Percentiles rank a stretch among this genome's conserved stretches.
These are phyloP conservation scores for Rhabditoides inermis DNA, from an alignment of 2,888 invertebrate species.

Conservation along the genomic window DNA sequence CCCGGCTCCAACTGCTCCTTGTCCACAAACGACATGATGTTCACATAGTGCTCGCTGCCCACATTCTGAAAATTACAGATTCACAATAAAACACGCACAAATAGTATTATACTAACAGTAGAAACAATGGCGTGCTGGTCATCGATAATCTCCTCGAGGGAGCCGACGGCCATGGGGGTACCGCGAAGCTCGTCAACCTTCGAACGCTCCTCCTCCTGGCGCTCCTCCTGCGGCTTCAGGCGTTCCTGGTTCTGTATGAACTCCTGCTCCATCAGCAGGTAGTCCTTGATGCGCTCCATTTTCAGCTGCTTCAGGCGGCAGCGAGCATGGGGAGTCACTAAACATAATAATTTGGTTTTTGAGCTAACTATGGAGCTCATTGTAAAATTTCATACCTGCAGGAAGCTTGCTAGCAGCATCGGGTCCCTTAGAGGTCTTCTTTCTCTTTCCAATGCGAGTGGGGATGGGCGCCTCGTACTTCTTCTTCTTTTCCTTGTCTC, in stretches of 20 bases:
- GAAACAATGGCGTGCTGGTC: slow-evolving; percentile 98
- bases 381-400: slow-evolving; percentile 58
- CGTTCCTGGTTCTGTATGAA: slow-evolving; percentile 96
- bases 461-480: slow-evolving; percentile 98
- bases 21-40: slow-evolving; percentile 96
- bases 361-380: not conserved
- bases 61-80: slow-evolving; percentile 58
- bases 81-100: not conserved
- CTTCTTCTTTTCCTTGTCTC: slow-evolving; percentile 76
- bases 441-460: slow-evolving; percentile 85
- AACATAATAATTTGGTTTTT: slow-evolving; percentile 10
- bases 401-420: slow-evolving; percentile 95
- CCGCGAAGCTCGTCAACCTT: slow-evolving; percentile 80
- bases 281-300: slow-evolving; percentile 94
- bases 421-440: slow-evolving; percentile 73
- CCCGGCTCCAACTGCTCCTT: slow-evolving; percentile 98
- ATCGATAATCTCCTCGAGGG: slow-evolving; percentile 96
- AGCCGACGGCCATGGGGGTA: slow-evolving; percentile 99
- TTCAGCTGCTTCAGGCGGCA: slow-evolving; percentile 89
- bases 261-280: slow-evolving; percentile 95
- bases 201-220: slow-evolving; percentile 68
- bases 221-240: slow-evolving; percentile 95
- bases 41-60: slow-evolving; percentile 97
- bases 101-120: slow-evolving; percentile 13
- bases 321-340: slow-evolving; percentile 90